phyloP scores from a whole-genome alignment of 2,113 vertebrate species.

The Baryphthengus martii region DNA sequence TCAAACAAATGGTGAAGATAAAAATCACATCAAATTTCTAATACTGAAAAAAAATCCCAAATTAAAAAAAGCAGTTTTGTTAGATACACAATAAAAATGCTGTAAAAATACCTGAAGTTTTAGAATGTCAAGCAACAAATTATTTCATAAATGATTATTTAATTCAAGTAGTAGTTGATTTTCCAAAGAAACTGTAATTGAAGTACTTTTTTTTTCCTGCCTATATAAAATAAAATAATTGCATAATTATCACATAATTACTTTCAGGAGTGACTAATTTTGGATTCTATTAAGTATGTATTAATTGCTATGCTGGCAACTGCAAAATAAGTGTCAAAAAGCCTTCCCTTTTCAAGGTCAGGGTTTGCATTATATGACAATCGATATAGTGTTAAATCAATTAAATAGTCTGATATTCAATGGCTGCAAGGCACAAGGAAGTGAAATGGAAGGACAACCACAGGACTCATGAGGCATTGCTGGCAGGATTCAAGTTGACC shows the following conservation, averaged over 20 bases:
- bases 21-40: background rate
- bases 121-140: slow-evolving; percentile 66
- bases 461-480: background rate
- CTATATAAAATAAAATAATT: slow-evolving; percentile 73
- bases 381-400: background rate
- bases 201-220: slow-evolving; percentile 36
- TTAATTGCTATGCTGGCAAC: slow-evolving; percentile 22
- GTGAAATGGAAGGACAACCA: background rate
- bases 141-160: slow-evolving; percentile 64
- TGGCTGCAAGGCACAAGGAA: background rate
- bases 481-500: background rate
- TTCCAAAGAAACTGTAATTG: slow-evolving; percentile 50
- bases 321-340: background rate
- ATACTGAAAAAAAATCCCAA: background rate
- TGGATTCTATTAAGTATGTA: slow-evolving; percentile 29
- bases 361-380: slow-evolving; percentile 3
- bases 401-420: background rate
- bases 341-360: slow-evolving; percentile 10
- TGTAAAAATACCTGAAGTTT: background rate
- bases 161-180: slow-evolving; percentile 67
- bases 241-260: slow-evolving; percentile 67
- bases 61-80: background rate
- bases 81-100: slow-evolving; percentile 1
- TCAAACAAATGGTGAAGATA: background rate
- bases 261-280: slow-evolving; percentile 56